Evolutionary conservation across 1,140 invertebrate species (phyloP).

Genomic region (Portunus trituberculatus): DNA sequence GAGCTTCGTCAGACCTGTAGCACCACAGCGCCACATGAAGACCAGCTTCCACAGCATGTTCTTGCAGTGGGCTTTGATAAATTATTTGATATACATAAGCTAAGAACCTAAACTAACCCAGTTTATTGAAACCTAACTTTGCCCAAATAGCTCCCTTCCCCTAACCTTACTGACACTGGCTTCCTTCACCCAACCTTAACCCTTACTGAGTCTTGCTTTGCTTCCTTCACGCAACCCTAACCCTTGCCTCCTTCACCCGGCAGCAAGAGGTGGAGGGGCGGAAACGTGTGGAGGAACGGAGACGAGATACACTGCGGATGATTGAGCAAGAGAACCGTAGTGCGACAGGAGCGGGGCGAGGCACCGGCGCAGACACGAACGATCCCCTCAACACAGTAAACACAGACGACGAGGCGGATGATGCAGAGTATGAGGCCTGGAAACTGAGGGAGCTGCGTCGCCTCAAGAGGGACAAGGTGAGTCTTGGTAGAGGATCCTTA

Average conservation of each 20-base stretch:
- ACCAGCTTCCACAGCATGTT: too few species aligned
- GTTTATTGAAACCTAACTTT: too few species aligned
- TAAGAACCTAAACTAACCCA: too few species aligned
- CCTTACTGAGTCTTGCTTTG: too few species aligned
- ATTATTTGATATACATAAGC: too few species aligned
- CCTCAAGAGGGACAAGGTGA: slow-evolving; percentile 96
- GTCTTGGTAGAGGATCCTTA: background rate
- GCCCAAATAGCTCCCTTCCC: too few species aligned
- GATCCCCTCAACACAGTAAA: slow-evolving; percentile 89
- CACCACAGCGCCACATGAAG: too few species aligned
- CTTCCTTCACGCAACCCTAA: background rate
- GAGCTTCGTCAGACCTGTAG: background rate
- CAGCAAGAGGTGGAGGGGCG: slow-evolving; percentile 87
- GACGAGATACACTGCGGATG: slow-evolving; percentile 90
- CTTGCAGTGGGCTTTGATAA: too few species aligned
- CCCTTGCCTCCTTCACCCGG: background rate
- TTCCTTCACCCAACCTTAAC: too few species aligned
- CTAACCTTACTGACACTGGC: too few species aligned
- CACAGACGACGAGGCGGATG: slow-evolving; percentile 99
- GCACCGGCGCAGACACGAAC: background rate
- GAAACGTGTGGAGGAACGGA: slow-evolving; percentile 90
- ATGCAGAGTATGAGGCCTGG: slow-evolving; percentile 98
- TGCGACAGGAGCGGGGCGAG: slow-evolving; percentile 12
- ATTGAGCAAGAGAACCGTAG: slow-evolving; percentile 76
- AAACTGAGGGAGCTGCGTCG: slow-evolving; percentile 97